Percentiles rank a stretch among this genome's conserved stretches.
phyloP scores from a whole-genome alignment of 2,888 invertebrate species.

The Choreutis nemorana region DNA sequence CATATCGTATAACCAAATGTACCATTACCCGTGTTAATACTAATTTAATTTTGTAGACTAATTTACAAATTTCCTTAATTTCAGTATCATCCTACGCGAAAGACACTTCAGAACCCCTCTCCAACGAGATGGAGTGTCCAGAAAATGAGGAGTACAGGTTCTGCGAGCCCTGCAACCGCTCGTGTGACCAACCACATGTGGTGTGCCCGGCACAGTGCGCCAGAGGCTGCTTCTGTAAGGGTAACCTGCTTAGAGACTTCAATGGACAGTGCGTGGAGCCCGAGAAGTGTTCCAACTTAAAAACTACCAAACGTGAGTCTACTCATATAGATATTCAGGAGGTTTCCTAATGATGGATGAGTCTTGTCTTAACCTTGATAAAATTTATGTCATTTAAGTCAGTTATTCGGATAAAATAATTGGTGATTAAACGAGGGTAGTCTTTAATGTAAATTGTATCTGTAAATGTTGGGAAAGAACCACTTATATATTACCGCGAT shows the following conservation, averaged over 20 bases:
- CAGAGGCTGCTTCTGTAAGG: slow-evolving; percentile 40
- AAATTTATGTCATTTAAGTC: too few species aligned
- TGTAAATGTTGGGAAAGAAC: too few species aligned
- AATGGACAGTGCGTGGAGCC: slow-evolving; percentile 28
- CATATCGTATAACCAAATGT: too few species aligned
- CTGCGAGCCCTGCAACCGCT: slow-evolving; percentile 35
- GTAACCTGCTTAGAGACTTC: slow-evolving; percentile 22
- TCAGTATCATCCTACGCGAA: slow-evolving; percentile 14
- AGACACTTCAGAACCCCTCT: slow-evolving; percentile 33
- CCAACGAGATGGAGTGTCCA: slow-evolving; percentile 22
- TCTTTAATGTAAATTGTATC: too few species aligned
- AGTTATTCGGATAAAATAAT: too few species aligned
- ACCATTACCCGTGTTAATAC: too few species aligned
- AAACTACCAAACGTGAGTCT: not conserved
- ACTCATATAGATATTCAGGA: too few species aligned
- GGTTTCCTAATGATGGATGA: too few species aligned
- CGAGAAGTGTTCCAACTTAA: slow-evolving; percentile 21
- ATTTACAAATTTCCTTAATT: slow-evolving; percentile 4
- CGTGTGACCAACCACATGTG: slow-evolving; percentile 36
- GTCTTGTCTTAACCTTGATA: too few species aligned
- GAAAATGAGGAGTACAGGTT: slow-evolving; percentile 34
- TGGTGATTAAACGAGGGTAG: too few species aligned
- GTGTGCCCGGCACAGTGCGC: slow-evolving; percentile 39
- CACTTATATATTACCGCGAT: too few species aligned
- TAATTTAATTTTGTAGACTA: too few species aligned